These are phyloP conservation scores for Ophonus ardosiacus DNA, from an alignment of 2,888 invertebrate genomes.

Conservation along the genomic window DNA sequence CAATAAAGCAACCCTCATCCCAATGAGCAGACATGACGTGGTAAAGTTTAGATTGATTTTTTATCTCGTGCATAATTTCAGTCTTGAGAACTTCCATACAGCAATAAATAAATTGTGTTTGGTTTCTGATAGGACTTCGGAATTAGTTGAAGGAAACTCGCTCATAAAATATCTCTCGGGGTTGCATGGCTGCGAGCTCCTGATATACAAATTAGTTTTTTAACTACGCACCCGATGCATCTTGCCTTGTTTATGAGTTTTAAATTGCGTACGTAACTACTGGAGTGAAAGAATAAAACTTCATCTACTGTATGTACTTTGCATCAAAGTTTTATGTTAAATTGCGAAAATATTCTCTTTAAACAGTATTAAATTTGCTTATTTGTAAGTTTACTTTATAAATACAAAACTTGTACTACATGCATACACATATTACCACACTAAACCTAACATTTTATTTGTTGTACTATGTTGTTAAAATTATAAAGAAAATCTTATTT, in stretches of 20 bases:
- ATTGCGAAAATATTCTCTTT: background rate
- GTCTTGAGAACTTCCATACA: conserved; percentile 34
- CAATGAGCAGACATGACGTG: background rate
- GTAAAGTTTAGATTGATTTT: conserved; percentile 50
- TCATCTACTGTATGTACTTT: background rate
- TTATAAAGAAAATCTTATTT: no score
- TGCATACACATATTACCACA: no score
- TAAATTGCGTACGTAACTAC: background rate
- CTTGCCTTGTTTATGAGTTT: background rate
- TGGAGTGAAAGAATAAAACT: background rate
- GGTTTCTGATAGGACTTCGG: conserved; percentile 45
- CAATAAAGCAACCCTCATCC: background rate
- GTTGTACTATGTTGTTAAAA: no score
- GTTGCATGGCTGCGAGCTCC: background rate
- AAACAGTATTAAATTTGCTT: no score
- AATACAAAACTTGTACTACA: no score
- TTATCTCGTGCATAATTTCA: conserved; percentile 44
- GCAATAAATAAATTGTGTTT: conserved; percentile 50
- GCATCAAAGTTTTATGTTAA: background rate
- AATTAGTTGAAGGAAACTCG: conserved; percentile 47
- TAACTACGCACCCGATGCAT: conserved; percentile 4
- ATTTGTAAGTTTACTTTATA: no score
- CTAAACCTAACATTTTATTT: no score
- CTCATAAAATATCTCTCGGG: conserved; percentile 28
- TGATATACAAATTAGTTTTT: conserved; percentile 42